Base-by-base conservation (phyloP, 2,797 vertebrate species). In the Myotis planiceps region DNA sequence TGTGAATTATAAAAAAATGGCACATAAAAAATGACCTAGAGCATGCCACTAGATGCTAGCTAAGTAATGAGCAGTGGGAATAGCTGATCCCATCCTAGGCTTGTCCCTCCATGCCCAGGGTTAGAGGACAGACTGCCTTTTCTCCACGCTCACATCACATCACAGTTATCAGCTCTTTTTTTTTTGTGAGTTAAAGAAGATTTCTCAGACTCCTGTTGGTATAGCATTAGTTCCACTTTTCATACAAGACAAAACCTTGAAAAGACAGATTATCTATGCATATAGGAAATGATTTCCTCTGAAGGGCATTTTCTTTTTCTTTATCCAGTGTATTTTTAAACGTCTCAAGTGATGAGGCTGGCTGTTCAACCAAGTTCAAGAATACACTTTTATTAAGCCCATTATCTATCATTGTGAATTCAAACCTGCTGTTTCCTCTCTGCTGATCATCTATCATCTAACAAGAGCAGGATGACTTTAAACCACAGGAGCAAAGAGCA, bases 251-350 rank as follows among this genome's bases (percentile, higher is more conserved):
- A 68, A 90, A 92, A 88, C 93, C 74, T 94, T 92, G 80, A 96
- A 96, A 97, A 97, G 96, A 97, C 63, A 94, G 75, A 94, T 97
- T 96, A 96, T 91, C 74, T 93, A 60, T 96, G 90, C 74, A 27
- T 55, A 86, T 37, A 95, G 58, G 55, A 95, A 95, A 78, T 88
- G 53, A 87, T 96, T 96, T 92, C 72, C 82, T 71, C 95, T 87
- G 79, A 97, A 97, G 95, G 93, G 93, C 94, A 83, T 94, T 96
- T 83, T 85, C 8, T 27, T 47, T 51, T 78, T 87, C 92, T 80
- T 95, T 93, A 96, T 92, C 78, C 49, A 66, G 81, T 84, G 27
- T 88, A 95, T 88, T 91, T 98, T 97, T 97, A 92, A 94, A 95
- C 14, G 37, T 76, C 94, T 80, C 88, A 79, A 85, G 89, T 68